Conservation (phyloP, 2,888 invertebrate species). For the Cinara cedri region DNA sequence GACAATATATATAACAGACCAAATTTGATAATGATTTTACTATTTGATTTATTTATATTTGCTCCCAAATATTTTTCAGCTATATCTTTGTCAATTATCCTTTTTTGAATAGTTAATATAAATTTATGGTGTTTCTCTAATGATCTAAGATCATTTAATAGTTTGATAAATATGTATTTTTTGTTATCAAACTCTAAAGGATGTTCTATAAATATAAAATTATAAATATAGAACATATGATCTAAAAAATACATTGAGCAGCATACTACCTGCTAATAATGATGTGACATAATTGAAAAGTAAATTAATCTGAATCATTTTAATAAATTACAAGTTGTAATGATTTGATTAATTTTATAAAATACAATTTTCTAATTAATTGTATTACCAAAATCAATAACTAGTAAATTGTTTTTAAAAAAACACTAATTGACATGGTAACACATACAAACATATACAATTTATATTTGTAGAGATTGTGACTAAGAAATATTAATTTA, state of each 20-base stretch:
- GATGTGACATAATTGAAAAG: conserved; percentile 17
- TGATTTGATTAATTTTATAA: no score
- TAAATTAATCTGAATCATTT: conserved; percentile 2
- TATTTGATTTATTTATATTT: conserved; percentile 11
- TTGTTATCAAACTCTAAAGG: conserved; percentile 9
- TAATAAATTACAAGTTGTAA: neutral
- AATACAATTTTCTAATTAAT: neutral
- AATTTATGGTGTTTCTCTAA: conserved; percentile 23
- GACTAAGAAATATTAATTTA: no score
- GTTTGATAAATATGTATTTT: neutral
- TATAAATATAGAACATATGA: neutral
- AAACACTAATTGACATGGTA: no score
- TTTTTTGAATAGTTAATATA: neutral
- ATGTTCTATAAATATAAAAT: conserved; percentile 11
- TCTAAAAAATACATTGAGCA: neutral
- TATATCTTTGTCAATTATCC: neutral
- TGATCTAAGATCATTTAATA: conserved; percentile 7
- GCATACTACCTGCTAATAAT: conserved; percentile 13
- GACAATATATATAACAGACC: neutral
- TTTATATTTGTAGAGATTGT: no score
- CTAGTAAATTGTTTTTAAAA: conserved; percentile 67
- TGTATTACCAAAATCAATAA: neutral
- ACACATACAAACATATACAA: no score
- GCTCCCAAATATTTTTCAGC: conserved; percentile 10
- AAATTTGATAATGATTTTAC: neutral